These are phyloP conservation scores for Percopsis transmontana DNA, from an alignment of 2,113 vertebrate species.

Conservation along the genomic window DNA sequence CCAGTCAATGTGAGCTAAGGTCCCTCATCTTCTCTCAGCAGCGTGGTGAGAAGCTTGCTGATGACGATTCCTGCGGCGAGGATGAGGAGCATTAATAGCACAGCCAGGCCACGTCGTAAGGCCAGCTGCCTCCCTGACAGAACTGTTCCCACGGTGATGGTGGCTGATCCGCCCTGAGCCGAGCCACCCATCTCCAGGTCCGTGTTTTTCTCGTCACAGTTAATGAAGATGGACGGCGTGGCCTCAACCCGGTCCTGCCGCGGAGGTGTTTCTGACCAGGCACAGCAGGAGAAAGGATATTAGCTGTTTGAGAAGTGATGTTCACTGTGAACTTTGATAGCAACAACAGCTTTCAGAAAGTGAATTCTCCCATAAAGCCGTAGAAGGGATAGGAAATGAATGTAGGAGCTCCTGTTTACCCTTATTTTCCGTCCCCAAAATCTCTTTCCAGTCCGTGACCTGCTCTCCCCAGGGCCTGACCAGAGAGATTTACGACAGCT, in stretches of 20 bases:
- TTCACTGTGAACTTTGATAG: neutral
- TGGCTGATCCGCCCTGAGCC: slow-evolving; percentile 15
- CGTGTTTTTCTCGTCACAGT: neutral
- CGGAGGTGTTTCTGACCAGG: neutral
- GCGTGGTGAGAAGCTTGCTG: slow-evolving; percentile 55
- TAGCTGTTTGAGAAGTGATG: neutral
- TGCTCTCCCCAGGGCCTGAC: slow-evolving; percentile 51
- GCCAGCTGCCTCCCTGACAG: slow-evolving; percentile 67
- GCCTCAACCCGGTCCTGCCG: neutral
- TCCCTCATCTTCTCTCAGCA: slow-evolving; percentile 46
- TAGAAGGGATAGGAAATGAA: neutral
- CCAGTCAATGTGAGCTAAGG: neutral
- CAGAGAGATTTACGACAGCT: slow-evolving; percentile 2
- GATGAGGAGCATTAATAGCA: slow-evolving; percentile 66
- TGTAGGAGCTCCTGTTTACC: slow-evolving; percentile 11
- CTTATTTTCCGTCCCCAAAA: slow-evolving; percentile 22
- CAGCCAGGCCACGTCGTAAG: slow-evolving; percentile 57
- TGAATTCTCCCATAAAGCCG: neutral
- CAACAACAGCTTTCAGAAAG: neutral
- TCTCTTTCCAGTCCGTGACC: slow-evolving; percentile 1
- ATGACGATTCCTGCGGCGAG: slow-evolving; percentile 63
- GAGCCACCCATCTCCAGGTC: slow-evolving; percentile 20
- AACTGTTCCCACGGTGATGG: slow-evolving; percentile 3
- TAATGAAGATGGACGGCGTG: neutral
- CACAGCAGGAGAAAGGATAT: neutral